Evolutionary conservation across 2,797 vertebrate species (phyloP), one percentile per base, ranked within the genome.

Genomic region (Mustela erminea): DNA sequence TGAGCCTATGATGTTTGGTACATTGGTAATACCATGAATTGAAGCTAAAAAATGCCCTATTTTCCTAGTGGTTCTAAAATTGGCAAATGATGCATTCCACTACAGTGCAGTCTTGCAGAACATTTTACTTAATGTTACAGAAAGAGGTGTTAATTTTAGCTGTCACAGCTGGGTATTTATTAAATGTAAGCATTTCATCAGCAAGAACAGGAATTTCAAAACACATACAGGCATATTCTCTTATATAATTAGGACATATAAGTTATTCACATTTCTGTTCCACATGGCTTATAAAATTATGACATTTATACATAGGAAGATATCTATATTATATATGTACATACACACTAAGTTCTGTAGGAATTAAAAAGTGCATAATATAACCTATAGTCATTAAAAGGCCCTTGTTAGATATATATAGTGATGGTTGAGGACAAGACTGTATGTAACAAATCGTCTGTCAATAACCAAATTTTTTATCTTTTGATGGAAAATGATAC

Each of bases 141-240:
- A 75, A 95, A 92, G 29, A 81, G 81, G 43, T 64, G 68, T 80
- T 97, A 87, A 97, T 96, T 97, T 96, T 96, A 97, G 86, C 62
- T 93, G 82, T 93, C 82, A 87, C 62, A 93, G 87, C 87, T 96
- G 82, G 56, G 12, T 91, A 81, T 94, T 96, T 98, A 98, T 96
- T 97, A 96, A 92, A 83, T 96, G 70, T 70, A 97, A 95, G 64
- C 38, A 54, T 86, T 93, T 97, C 43, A 96, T 96, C 54, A 87
- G 23, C 35, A 87, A 94, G 17, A 95, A 17, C 17, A 93, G 46
- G n/a, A 52, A 91, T 89, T 98, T 89, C 27, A 92, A 87, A 96
- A 90, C 62, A 89, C 27, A 75, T 64, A 11, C 25, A 54, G 43
- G 6, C 38, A 54, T 68, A 35, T 70, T 77, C 23, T 97, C 41